phyloP scores from a whole-genome alignment of 2,797 vertebrate genomes.

The Sebastes cheni region DNA sequence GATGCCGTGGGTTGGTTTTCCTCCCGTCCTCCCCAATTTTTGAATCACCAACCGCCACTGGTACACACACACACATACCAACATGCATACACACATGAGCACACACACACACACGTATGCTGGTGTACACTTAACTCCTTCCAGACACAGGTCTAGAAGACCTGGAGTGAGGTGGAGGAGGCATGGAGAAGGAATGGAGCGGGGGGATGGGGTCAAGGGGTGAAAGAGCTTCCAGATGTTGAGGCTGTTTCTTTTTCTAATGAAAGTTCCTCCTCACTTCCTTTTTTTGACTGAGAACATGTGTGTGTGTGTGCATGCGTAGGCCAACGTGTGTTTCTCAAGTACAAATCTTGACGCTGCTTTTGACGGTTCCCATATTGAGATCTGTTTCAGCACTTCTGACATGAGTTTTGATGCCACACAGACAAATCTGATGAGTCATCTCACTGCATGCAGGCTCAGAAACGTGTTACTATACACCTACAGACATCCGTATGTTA shows the following conservation, averaged over 20 bases:
- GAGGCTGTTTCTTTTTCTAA: conserved; percentile 71
- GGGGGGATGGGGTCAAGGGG: conserved; percentile 44
- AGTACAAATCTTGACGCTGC: background rate
- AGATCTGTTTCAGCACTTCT: too few species aligned
- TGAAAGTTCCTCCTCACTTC: conserved; percentile 75
- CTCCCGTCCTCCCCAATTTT: background rate
- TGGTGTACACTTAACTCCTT: conserved; percentile 69
- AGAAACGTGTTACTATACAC: too few species aligned
- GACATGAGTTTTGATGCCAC: too few species aligned
- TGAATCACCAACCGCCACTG: too few species aligned
- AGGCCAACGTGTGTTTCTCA: background rate
- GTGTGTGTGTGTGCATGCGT: conserved; percentile 6
- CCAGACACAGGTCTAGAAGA: conserved; percentile 66
- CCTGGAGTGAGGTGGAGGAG: conserved; percentile 32
- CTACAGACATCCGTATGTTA: too few species aligned
- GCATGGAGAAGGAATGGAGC: background rate
- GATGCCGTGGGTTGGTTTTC: too few species aligned
- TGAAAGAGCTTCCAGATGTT: conserved; percentile 83
- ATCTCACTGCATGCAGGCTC: too few species aligned
- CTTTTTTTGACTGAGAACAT: conserved; percentile 45
- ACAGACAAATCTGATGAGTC: too few species aligned
- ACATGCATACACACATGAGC: background rate
- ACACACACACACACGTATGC: background rate
- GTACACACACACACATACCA: too few species aligned
- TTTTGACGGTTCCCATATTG: background rate